Base-by-base conservation (phyloP, 64 coral and sea anemone species). In the Montipora cactus region DNA sequence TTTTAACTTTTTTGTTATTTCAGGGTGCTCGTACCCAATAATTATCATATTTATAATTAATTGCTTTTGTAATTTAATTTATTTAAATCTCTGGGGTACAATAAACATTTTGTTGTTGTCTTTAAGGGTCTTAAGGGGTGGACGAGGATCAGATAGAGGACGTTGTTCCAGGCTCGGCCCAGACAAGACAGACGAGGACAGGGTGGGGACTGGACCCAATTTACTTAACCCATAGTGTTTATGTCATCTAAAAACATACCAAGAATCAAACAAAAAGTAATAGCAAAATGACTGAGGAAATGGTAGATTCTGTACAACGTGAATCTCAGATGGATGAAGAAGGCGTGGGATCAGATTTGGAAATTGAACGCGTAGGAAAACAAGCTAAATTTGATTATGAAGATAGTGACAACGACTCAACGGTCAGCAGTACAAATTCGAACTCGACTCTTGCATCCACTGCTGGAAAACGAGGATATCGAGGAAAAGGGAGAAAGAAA, bases 381-480 rank as follows among this genome's bases (percentile, higher is more conserved):
- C 81, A 94, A 44, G 21, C 79, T 22, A 99, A 93, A 87, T 67
- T 92, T 16, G 98, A 99, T 7, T 95, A 99, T 64, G 94, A 80
- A 90, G 98, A 94, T 9, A 99, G 98, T 19, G 98, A 96, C 47
- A 92, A 94, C 67, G 98, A 99, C 47, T 99, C 98, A 6, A 92
- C 77, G 67, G 91, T 91, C 0, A 94, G 95, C 81, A 99, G 92
- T 92, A 92, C 94, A n/a, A 99, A 99, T 58, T 99, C 98, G 8
- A 91, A 78, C 46, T 91, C 98, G 67, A 90, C 95, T 8, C 94
- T 92, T 21, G 88, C 89, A 3, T 89, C 93, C 13, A 76, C 88
- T 12, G 66, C 68, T 7, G 74, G 69, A 49, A 98, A 98, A 84
- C 83, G 93, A 64, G 90, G 86, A 62, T 80, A 68, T 49, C 52